Evolutionary conservation across 2,113 vertebrate species (phyloP), one percentile per base, ranked within the genome.

Genomic region (Chloropsis hardwickii): DNA sequence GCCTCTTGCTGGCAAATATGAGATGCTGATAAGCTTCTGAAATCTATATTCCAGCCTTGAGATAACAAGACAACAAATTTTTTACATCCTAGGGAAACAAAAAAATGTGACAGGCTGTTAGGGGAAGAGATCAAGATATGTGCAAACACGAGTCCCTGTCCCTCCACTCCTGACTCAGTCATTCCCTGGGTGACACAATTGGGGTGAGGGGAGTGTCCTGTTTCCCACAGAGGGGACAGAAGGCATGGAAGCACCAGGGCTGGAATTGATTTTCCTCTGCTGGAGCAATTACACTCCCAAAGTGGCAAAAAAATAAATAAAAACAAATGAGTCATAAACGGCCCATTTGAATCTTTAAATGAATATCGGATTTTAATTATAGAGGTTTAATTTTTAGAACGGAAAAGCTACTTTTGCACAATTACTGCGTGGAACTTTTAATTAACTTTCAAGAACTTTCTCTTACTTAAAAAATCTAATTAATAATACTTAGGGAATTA

Each of bases 381-480:
- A 77, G 97, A 91, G 97, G 96, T 97, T 97, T 98, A 97, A 98
- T 98, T 98, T 98, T 98, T 95, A 96, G 96, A 96, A 96, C 51
- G 74, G 92, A 97, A 98, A 97, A 97, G 84, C 97, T 94, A 95
- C 97, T 97, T 98, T 98, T 97, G 69, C 92, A 97, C 97, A 97
- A 98, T 98, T 98, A 98, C 93, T 87, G 81, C 9, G 2, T 78
- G 89, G 95, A 98, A 98, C 97, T 98, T 98, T 98, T 98, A 98
- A 98, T 98, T 98, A 98, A 98, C 97, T 98, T 98, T 96, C 95
- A 97, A 97, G 96, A 98, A 98, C 96, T 98, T 98, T 97, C 91
- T 95, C 42, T 95, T 93, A 87, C 95, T 97, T 95, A 53, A 90
- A 97, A 98, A 96, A 97, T 78, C 96, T 97, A 97, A 98, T 98